Evolutionary conservation across 2,113 vertebrate species (phyloP), one percentile per base, ranked within the genome.

Genomic region (Ptychochromis oligacanthus): DNA sequence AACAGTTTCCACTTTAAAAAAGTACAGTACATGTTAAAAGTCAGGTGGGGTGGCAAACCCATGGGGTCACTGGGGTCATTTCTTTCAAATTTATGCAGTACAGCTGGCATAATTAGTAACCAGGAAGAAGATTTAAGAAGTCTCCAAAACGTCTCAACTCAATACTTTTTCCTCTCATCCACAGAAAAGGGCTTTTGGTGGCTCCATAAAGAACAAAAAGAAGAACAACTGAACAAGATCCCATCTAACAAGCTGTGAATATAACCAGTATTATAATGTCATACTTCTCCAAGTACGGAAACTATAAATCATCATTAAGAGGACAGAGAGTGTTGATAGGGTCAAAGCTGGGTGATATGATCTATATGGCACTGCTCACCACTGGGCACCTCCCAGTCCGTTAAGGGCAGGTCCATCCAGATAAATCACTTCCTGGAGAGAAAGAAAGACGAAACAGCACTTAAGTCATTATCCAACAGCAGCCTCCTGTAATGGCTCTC

Each of bases 381-480:
- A 15, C 5, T 75, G 80, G 83, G 82, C 61, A 58, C 77, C 75
- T 87, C 80, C 55, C 78, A 76, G 80, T 86, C 84, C 75, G 77
- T 74, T 62, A 75, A 87, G 88, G 83, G 83, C 75, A 5, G 40
- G 59, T 56, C 88, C n/a, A 67, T 88, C 89, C 85, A 83, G 89
- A 94, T 92, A 87, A 93, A 93, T 92, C 81, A 81, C 90, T 92
- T 94, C 94, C 89, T 93, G 83, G 40, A 70, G 79, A 88, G 85
- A 91, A 88, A 82, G 91, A 82, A 89, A 92, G 82, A 88, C 83
- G 7, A 88, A 92, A 67, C 90, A 88, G 90, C 92, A 92, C 93
- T 92, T 91, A 93, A 94, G 92, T 92, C 91, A 92, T 92, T 93
- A 94, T 84, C 89, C 74, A 77, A 54, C 91, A 60, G 80, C 88